These are phyloP conservation scores for Acyrthosiphon pisum DNA, from an alignment of 1,140 invertebrate genomes.

Conservation along the genomic window DNA sequence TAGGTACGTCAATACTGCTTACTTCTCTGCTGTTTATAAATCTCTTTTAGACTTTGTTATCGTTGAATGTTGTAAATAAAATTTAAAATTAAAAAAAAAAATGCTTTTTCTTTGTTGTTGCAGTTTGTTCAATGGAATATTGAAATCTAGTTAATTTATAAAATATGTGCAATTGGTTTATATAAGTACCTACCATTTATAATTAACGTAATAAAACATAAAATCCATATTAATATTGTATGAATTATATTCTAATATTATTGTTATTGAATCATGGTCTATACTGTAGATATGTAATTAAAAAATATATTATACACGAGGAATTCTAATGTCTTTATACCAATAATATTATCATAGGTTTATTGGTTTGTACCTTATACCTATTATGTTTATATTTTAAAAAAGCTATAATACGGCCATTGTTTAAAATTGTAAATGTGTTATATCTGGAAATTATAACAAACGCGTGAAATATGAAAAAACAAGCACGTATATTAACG, in stretches of 20 bases:
- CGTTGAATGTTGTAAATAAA: neutral
- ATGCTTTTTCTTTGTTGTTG: neutral
- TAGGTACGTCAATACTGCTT: constrained; percentile 6
- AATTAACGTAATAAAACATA: neutral
- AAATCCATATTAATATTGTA: neutral
- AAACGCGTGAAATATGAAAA: neutral
- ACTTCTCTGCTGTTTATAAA: neutral
- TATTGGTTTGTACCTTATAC: too few species aligned
- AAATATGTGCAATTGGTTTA: neutral
- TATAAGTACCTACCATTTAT: neutral
- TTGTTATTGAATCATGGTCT: neutral
- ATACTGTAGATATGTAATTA: too few species aligned
- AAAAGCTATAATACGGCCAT: neutral
- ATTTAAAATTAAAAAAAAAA: constrained; percentile 3
- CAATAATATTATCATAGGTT: neutral
- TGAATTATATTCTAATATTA: neutral
- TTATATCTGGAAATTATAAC: neutral
- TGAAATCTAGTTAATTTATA: neutral
- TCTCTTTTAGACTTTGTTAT: neutral
- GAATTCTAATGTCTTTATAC: neutral
- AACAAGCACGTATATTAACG: neutral
- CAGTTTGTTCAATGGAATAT: neutral
- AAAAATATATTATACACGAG: neutral
- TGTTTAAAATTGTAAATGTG: neutral
- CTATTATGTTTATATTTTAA: neutral